Evolutionary conservation across 2,888 invertebrate species (phyloP), one percentile per base, ranked within the genome.

Genomic region (Sylvicola fuscatus): DNA sequence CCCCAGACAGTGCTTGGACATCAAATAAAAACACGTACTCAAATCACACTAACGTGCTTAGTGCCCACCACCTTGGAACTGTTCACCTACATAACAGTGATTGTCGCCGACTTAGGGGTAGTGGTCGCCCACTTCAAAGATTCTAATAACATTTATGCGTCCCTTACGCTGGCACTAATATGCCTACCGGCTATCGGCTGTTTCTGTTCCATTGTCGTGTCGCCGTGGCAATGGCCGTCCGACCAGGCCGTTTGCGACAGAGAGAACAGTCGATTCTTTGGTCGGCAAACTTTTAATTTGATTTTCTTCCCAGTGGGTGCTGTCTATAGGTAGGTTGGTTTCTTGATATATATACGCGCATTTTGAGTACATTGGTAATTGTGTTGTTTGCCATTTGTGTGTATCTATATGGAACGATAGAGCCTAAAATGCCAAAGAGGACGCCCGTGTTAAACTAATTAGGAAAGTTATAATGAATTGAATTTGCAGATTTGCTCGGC

Each of bases 91-190:
- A 59, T 78, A 27, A 57, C 71, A 3, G 63, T 80, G 35, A 70
- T 77, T 28, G 68, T 74, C 13, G 68, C 68, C 30, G 82, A 82
- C 49, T 50, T 74, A 21, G 70, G 71, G 1, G 62, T 80, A 2
- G 65, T 72, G 34, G 61, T 65, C 40, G 69, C 73, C 49, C 73
- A 79, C 48, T 68, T 68, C 42, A 58, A 58, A 13, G 68, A 68
- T 45, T 61, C 63, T 3, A 67, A 75, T 49, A 56, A 65, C 12
- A 52, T 58, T 38, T 64, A 61, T 49, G 66, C 58, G 2, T 51
- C 54, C 27, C 47, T 62, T 8, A 67, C 68, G 1, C 35, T 66
- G 13, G 47, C 56, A 31, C 48, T 66, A 27, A 53, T 67, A 42
- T 57, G 61, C 33, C 46, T 68, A 27, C 76, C 77, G 2, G 65